Conservation (phyloP, 2,113 vertebrate species). For the Colossoma macropomum region DNA sequence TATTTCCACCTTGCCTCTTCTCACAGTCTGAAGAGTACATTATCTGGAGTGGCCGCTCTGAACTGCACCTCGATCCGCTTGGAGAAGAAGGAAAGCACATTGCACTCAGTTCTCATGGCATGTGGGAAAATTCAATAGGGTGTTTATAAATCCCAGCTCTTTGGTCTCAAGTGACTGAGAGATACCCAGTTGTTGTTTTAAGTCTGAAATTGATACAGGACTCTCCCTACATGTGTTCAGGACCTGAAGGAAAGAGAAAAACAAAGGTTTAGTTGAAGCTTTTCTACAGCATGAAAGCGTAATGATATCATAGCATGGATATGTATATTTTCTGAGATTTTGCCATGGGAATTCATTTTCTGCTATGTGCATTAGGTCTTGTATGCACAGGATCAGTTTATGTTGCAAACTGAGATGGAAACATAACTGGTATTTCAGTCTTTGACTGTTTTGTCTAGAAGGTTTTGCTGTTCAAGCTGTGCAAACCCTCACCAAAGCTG, state of each 20-base stretch:
- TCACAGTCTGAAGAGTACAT: background rate
- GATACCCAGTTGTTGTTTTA: background rate
- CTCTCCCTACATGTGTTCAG: constrained; percentile 13
- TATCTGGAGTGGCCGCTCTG: background rate
- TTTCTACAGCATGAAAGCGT: constrained; percentile 23
- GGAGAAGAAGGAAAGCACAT: constrained; percentile 16
- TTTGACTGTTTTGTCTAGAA: background rate
- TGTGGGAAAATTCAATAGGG: constrained; percentile 49
- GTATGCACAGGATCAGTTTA: constrained; percentile 26
- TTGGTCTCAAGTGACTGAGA: constrained; percentile 5
- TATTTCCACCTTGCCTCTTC: background rate
- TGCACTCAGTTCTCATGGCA: constrained; percentile 24
- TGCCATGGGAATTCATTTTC: background rate
- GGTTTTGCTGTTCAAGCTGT: background rate
- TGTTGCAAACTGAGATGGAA: background rate
- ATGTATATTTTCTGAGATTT: constrained; percentile 40
- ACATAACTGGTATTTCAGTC: background rate
- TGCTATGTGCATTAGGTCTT: background rate
- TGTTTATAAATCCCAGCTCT: constrained; percentile 18
- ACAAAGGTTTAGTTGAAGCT: constrained; percentile 26
- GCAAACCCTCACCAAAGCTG: background rate
- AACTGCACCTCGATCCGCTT: background rate
- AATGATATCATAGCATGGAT: constrained; percentile 19
- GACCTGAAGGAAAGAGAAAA: background rate
- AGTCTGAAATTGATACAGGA: constrained; percentile 45